Conservation (phyloP, 2,888 invertebrate species). For the Brenthis daphne region DNA sequence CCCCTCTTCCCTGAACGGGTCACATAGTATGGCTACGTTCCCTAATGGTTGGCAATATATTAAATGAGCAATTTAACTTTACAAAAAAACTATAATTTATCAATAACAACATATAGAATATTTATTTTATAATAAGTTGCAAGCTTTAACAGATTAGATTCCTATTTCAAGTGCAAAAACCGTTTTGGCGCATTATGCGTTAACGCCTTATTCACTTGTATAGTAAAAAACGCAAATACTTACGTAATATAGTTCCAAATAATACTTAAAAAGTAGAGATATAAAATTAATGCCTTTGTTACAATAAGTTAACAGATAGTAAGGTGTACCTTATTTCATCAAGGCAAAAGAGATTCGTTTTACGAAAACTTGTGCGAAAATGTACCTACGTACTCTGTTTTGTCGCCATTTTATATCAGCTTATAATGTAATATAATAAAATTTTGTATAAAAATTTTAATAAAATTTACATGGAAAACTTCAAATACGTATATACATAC, state of each 20-base stretch:
- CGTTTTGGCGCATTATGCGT: too few species aligned
- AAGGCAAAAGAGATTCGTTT: conserved; percentile 11
- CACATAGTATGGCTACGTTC: too few species aligned
- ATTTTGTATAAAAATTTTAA: conserved; percentile 14
- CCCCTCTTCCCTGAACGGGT: too few species aligned
- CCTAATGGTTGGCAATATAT: too few species aligned
- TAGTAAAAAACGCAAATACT: background rate
- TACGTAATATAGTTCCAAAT: conserved; percentile 1
- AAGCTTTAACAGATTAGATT: too few species aligned
- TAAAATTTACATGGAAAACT: conserved; percentile 19
- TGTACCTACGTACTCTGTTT: conserved; percentile 4
- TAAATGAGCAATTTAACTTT: too few species aligned
- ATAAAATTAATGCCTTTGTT: background rate
- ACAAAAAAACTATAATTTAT: too few species aligned
- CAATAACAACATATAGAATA: too few species aligned
- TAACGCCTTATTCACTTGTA: too few species aligned
- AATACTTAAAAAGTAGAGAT: conserved; percentile 1
- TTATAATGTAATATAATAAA: conserved; percentile 6
- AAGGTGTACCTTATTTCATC: background rate
- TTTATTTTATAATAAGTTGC: too few species aligned
- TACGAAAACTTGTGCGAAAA: conserved; percentile 23
- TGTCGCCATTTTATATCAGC: conserved; percentile 1
- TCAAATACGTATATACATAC: conserved; percentile 1
- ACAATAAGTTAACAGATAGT: conserved; percentile 7
- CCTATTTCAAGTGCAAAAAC: too few species aligned